Percentiles rank a stretch among this genome's conserved stretches.
These are phyloP conservation scores for Oryctolagus cuniculus DNA, from an alignment of 2,113 vertebrate species.

Conservation along the genomic window DNA sequence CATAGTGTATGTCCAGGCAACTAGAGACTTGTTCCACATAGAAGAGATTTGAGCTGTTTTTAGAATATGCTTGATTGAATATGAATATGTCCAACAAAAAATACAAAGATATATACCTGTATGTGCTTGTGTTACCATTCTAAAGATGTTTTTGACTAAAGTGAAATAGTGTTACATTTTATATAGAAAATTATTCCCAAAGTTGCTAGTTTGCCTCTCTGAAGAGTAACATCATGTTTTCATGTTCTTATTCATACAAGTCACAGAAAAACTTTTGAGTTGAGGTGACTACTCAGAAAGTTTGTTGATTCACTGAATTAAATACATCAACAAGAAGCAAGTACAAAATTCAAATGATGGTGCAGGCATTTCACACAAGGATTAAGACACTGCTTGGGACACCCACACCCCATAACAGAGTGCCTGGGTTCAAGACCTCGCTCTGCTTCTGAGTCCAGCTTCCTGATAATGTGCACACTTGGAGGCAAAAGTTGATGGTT, in stretches of 20 bases:
- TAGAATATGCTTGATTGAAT: background rate
- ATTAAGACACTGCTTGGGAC: too few species aligned
- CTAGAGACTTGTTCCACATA: background rate
- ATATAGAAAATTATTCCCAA: constrained; percentile 36
- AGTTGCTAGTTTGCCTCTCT: constrained; percentile 49
- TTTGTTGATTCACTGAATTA: background rate
- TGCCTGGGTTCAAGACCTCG: too few species aligned
- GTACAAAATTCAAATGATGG: background rate
- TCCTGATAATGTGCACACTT: too few species aligned
- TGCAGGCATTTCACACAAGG: too few species aligned
- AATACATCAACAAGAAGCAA: background rate
- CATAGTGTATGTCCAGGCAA: background rate
- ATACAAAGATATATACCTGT: background rate
- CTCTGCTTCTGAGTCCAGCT: too few species aligned
- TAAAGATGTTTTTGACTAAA: background rate
- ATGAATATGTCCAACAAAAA: background rate
- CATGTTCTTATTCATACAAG: constrained; percentile 49
- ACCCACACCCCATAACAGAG: too few species aligned
- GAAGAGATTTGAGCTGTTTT: background rate
- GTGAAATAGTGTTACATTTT: background rate
- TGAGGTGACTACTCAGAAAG: background rate
- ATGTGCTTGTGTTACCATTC: background rate
- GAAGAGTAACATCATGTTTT: constrained; percentile 59
- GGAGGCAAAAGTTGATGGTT: too few species aligned
- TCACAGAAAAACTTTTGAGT: background rate